phyloP scores from a whole-genome alignment of 2,113 vertebrate species.

The Pleuronectes platessa region DNA sequence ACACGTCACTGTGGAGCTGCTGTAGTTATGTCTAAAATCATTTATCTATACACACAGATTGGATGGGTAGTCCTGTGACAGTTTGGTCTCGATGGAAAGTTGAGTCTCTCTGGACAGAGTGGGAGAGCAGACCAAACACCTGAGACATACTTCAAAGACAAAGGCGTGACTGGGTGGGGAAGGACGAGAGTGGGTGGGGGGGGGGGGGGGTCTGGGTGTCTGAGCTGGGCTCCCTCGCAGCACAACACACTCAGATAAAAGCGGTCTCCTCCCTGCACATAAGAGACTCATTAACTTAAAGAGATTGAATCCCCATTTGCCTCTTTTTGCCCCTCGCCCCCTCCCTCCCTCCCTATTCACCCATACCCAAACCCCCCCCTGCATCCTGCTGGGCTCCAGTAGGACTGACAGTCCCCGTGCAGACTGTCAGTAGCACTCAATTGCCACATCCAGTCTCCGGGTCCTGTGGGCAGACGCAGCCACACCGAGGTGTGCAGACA shows the following conservation, averaged over 20 bases:
- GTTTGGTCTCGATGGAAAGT: not conserved
- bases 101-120: not conserved
- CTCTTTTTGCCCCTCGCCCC: conserved; percentile 8
- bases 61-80: not conserved
- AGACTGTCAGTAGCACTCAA: conserved; percentile 79
- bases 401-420: conserved; percentile 64
- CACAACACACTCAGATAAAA: conserved; percentile 70
- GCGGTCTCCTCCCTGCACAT: conserved; percentile 76
- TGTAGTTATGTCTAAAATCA: not conserved
- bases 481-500: conserved; percentile 74
- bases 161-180: conserved; percentile 15
- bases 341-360: not conserved
- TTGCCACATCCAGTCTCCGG: conserved; percentile 78
- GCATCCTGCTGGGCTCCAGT: conserved; percentile 72
- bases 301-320: conserved; percentile 51
- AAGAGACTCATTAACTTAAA: conserved; percentile 76
- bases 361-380: not conserved
- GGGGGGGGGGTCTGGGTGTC: conserved; percentile 37
- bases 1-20: not conserved
- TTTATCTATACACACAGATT: too few species aligned
- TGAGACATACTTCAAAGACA: conserved; percentile 69
- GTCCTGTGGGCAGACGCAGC: conserved; percentile 73
- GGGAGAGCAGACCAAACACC: conserved; percentile 40
- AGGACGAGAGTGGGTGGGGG: not conserved
- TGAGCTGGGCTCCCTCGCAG: conserved; percentile 40